A percentile compares a stretch with the other conserved stretches of the same genome.
Evolutionary conservation across 2,113 vertebrate genomes (phyloP).

Genomic region (Amblyornis subalaris): DNA sequence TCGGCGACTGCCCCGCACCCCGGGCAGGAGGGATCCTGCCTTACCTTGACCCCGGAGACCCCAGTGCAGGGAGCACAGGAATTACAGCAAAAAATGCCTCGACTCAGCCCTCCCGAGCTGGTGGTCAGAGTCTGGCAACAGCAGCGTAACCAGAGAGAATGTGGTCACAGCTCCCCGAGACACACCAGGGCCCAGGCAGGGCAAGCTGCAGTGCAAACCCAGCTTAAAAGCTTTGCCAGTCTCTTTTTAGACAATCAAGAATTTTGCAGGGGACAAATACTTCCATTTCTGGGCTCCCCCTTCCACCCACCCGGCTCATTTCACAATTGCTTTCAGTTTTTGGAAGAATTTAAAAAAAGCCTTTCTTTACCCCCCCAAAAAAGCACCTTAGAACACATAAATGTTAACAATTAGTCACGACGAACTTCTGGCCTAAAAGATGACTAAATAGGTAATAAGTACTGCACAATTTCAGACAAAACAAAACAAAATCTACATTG

Average conservation of each 20-base stretch:
- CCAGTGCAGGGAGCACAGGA: neutral
- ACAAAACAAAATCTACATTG: neutral
- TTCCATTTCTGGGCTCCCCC: neutral
- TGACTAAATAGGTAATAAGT: neutral
- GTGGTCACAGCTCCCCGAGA: neutral
- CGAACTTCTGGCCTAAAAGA: neutral
- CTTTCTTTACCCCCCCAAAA: rapidly evolving
- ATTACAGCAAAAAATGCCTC: neutral
- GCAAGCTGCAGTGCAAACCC: neutral
- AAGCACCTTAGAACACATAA: neutral
- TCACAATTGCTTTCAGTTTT: neutral
- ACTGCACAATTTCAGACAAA: neutral
- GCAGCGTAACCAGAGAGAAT: rapidly evolving
- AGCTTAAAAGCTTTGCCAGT: neutral
- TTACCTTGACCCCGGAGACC: neutral
- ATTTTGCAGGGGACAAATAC: neutral
- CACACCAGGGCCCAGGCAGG: neutral
- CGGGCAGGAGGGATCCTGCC: neutral
- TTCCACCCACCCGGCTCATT: neutral
- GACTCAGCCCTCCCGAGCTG: neutral
- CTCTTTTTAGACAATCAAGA: neutral
- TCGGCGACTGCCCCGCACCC: neutral
- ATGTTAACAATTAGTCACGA: neutral
- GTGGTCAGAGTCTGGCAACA: neutral
- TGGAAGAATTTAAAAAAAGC: neutral